Evolutionary conservation across 2,113 vertebrate species (phyloP).

Genomic region (Taxidea taxus): DNA sequence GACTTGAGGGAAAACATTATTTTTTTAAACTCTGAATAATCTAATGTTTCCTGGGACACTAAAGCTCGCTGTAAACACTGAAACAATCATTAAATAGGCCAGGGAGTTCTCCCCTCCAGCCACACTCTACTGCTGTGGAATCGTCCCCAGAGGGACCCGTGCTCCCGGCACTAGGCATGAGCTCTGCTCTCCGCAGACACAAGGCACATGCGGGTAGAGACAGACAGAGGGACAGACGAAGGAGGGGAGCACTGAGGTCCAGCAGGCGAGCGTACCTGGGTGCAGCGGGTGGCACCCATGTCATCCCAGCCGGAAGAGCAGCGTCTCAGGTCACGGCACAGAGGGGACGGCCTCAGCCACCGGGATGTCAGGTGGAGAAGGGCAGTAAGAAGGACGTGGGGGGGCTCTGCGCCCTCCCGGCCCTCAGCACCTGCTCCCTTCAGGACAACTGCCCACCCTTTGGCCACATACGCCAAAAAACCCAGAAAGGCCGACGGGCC

Average conservation of each 20-base stretch:
- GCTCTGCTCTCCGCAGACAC: background rate
- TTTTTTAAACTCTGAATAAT: background rate
- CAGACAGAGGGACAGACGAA: background rate
- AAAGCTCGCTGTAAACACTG: background rate
- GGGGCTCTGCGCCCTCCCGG: background rate
- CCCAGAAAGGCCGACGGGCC: background rate
- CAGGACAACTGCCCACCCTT: background rate
- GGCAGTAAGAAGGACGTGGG: rapidly evolving
- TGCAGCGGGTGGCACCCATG: rapidly evolving
- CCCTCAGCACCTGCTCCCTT: background rate
- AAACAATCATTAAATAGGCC: background rate
- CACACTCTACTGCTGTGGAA: background rate
- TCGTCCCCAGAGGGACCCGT: background rate
- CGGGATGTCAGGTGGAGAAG: background rate
- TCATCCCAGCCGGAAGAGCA: background rate
- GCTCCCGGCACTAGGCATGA: background rate
- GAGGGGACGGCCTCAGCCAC: background rate
- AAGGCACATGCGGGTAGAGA: background rate
- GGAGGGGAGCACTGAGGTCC: background rate
- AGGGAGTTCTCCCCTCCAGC: background rate
- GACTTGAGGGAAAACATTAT: background rate
- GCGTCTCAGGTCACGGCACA: background rate
- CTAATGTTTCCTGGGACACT: background rate
- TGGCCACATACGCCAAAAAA: background rate
- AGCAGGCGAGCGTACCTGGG: rapidly evolving